Conservation (phyloP, 2,888 invertebrate species). For the Muscina levida region DNA sequence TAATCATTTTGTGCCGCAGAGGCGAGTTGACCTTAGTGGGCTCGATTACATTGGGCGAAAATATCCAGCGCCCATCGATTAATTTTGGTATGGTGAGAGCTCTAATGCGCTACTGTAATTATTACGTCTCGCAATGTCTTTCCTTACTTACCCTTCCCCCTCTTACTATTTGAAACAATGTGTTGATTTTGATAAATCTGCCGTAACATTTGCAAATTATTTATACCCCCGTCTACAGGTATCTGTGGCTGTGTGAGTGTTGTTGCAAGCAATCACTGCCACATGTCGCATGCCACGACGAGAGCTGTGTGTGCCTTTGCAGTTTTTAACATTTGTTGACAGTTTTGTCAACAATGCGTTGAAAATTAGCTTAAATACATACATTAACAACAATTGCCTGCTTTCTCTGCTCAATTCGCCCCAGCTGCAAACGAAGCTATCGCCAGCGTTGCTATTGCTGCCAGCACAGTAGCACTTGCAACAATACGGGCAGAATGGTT, state of each 20-base stretch:
- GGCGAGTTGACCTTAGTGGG: background rate
- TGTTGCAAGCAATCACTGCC: slow-evolving; percentile 26
- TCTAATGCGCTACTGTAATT: too few species aligned
- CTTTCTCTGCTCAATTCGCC: slow-evolving; percentile 22
- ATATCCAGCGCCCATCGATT: background rate
- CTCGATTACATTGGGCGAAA: background rate
- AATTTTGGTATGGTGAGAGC: too few species aligned
- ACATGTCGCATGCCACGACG: slow-evolving; percentile 38
- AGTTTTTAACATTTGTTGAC: slow-evolving; percentile 74
- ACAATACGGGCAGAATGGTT: slow-evolving; percentile 34
- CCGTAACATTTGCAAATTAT: slow-evolving; percentile 61
- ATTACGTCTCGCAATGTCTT: too few species aligned
- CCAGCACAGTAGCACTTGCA: slow-evolving; percentile 26
- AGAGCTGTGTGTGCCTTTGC: slow-evolving; percentile 29
- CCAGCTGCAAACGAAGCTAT: background rate
- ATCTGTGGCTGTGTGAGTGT: background rate
- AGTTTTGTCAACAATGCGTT: slow-evolving; percentile 80
- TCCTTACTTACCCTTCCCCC: background rate
- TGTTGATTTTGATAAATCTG: slow-evolving; percentile 63
- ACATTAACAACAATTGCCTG: slow-evolving; percentile 64
- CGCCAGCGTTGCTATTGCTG: slow-evolving; percentile 36
- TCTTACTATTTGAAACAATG: slow-evolving; percentile 35
- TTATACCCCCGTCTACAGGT: slow-evolving; percentile 49
- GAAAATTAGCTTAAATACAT: slow-evolving; percentile 78
- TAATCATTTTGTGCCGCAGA: background rate